Percentiles rank a stretch among this genome's conserved stretches.
phyloP scores from a whole-genome alignment of 2,797 vertebrate species.

The Phaenicophaeus curvirostris region DNA sequence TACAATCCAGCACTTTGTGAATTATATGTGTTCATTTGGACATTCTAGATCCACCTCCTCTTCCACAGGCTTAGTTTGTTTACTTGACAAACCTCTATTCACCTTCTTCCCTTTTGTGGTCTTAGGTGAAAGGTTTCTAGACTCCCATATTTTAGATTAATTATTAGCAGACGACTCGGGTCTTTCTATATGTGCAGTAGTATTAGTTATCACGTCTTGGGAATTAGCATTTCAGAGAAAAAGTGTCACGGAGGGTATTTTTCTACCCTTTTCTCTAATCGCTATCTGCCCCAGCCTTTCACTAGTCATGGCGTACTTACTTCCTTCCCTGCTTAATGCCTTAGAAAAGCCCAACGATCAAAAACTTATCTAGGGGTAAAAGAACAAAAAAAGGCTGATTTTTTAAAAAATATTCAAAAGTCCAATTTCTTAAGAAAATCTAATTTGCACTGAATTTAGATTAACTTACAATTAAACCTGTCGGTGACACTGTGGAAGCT shows the following conservation, averaged over 20 bases:
- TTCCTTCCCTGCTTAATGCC: neutral
- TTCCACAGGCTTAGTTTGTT: neutral
- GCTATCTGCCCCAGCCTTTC: neutral
- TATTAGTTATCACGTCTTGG: neutral
- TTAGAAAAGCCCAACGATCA: neutral
- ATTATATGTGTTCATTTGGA: accelerated
- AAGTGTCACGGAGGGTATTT: neutral
- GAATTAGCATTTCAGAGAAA: neutral
- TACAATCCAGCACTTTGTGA: neutral
- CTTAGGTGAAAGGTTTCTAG: neutral
- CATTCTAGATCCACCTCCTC: neutral
- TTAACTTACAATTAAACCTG: neutral
- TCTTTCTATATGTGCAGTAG: neutral
- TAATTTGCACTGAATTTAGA: neutral
- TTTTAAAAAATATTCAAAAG: no score
- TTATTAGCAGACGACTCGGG: neutral
- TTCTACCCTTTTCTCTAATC: neutral
- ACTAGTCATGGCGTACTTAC: neutral
- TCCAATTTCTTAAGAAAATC: neutral
- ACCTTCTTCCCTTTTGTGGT: neutral
- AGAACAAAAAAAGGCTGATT: neutral
- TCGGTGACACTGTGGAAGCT: neutral
- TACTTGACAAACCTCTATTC: neutral
- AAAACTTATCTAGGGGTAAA: neutral
- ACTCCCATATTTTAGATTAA: neutral